A percentile compares a stretch with the other conserved stretches of the same genome.
Evolutionary conservation across 1,140 invertebrate species (phyloP).

Genomic region (Anoplolepis gracilipes): DNA sequence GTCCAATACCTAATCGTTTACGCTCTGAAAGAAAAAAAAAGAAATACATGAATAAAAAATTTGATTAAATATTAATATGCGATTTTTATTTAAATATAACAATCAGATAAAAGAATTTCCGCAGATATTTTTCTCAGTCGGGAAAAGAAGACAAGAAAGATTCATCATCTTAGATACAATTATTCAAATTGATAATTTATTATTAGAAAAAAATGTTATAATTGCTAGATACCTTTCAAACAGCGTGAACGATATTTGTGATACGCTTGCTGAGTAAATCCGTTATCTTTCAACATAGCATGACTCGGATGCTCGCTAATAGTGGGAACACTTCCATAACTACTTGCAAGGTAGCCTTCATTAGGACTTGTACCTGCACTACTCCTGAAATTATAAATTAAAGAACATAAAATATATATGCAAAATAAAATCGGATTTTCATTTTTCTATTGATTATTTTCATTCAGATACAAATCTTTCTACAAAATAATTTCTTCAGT

Average conservation of each 20-base stretch:
- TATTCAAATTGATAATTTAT: conserved; percentile 12
- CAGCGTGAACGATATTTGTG: conserved; percentile 97
- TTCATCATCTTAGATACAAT: conserved; percentile 76
- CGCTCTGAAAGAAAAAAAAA: conserved; percentile 89
- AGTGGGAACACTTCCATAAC: conserved; percentile 92
- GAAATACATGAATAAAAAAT: conserved; percentile 17
- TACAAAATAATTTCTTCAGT: conserved; percentile 25
- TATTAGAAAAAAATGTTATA: conserved; percentile 8
- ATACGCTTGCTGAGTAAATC: conserved; percentile 98
- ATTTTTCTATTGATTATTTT: neutral
- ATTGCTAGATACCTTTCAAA: conserved; percentile 90
- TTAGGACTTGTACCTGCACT: conserved; percentile 91
- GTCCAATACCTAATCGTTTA: conserved; percentile 95
- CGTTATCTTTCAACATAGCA: conserved; percentile 97
- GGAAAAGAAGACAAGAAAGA: conserved; percentile 85
- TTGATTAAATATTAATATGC: neutral
- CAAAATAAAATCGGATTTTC: neutral
- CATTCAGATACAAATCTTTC: conserved; percentile 29
- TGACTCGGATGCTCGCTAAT: conserved; percentile 97
- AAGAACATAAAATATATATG: neutral
- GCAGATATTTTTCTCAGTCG: conserved; percentile 76
- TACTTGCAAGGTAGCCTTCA: conserved; percentile 88
- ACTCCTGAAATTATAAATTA: conserved; percentile 85
- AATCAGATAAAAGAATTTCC: conserved; percentile 75
- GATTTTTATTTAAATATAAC: neutral